Evolutionary conservation across 2,797 vertebrate genomes (phyloP).

Genomic region (Xenopus petersii): DNA sequence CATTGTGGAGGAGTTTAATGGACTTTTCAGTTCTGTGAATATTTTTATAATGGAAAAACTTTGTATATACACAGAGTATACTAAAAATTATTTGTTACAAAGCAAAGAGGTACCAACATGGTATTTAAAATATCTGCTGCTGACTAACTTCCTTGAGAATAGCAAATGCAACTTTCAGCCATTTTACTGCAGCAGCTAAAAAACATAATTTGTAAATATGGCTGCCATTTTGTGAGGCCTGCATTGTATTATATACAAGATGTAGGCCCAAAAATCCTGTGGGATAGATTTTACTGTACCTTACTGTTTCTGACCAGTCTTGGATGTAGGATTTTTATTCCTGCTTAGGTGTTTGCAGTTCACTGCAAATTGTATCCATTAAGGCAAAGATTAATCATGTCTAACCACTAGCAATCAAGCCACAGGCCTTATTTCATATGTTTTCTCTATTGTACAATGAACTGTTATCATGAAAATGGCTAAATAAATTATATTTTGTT

Average conservation of each 20-base stretch:
- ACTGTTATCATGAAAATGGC: constrained; percentile 93
- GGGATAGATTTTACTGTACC: constrained; percentile 79
- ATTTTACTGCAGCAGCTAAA: constrained; percentile 84
- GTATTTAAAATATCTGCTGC: constrained; percentile 92
- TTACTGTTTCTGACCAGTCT: constrained; percentile 86
- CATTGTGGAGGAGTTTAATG: constrained; percentile 64
- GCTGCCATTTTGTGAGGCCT: constrained; percentile 83
- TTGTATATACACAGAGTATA: constrained; percentile 93
- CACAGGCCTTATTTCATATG: constrained; percentile 96
- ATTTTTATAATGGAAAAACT: constrained; percentile 76
- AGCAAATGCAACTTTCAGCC: constrained; percentile 70
- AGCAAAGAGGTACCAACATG: constrained; percentile 89
- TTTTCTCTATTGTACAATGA: constrained; percentile 96
- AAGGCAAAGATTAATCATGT: constrained; percentile 86
- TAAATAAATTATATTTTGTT: constrained; percentile 99
- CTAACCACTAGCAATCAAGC: constrained; percentile 99
- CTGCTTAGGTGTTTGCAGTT: constrained; percentile 64
- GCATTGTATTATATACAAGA: constrained; percentile 93
- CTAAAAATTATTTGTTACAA: constrained; percentile 86
- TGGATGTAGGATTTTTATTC: constrained; percentile 67
- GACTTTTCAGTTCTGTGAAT: constrained; percentile 76
- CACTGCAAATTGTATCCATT: constrained; percentile 78
- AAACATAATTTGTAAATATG: constrained; percentile 91
- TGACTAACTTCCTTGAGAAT: constrained; percentile 78
- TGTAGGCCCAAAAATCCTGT: constrained; percentile 82